phyloP scores from a whole-genome alignment of 2,888 invertebrate genomes.

The Agrilus cyanescens region DNA sequence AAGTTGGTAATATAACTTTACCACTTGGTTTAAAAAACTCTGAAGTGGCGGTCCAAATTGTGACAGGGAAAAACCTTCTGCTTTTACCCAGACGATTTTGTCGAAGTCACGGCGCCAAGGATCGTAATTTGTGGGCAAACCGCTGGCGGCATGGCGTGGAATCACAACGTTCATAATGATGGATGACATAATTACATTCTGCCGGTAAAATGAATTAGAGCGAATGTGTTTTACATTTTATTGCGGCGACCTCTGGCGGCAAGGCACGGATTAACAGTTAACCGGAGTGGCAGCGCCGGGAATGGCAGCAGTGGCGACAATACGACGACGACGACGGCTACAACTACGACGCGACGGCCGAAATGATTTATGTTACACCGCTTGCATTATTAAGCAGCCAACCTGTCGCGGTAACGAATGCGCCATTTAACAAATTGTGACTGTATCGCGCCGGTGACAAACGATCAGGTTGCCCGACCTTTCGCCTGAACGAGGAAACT shows the following conservation, averaged over 20 bases:
- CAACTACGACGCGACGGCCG: too few relatives aligned
- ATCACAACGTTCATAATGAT: conserved; percentile 15
- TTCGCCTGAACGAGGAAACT: conserved; percentile 15
- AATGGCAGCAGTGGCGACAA: conserved; percentile 1
- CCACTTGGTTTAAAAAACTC: too few relatives aligned
- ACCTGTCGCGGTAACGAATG: conserved; percentile 17
- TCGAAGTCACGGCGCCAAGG: too few relatives aligned
- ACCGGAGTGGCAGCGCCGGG: conserved; percentile 9
- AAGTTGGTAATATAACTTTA: too few relatives aligned
- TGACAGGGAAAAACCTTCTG: too few relatives aligned
- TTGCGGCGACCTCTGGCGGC: conserved; percentile 7
- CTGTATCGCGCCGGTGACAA: conserved; percentile 17
- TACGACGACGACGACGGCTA: too few relatives aligned
- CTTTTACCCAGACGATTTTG: too few relatives aligned
- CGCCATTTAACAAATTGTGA: conserved; percentile 21
- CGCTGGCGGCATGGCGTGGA: neutral
- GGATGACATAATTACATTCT: conserved; percentile 24
- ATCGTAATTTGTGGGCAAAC: too few relatives aligned
- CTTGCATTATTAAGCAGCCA: conserved; percentile 13
- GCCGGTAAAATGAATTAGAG: conserved; percentile 11
- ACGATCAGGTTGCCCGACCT: conserved; percentile 18
- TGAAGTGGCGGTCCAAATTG: too few relatives aligned
- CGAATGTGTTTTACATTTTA: conserved; percentile 13
- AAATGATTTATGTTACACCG: conserved; percentile 8
- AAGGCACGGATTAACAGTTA: conserved; percentile 9